Conservation (phyloP, 1,140 invertebrate species). For the Pseudobourletiella spinata region DNA sequence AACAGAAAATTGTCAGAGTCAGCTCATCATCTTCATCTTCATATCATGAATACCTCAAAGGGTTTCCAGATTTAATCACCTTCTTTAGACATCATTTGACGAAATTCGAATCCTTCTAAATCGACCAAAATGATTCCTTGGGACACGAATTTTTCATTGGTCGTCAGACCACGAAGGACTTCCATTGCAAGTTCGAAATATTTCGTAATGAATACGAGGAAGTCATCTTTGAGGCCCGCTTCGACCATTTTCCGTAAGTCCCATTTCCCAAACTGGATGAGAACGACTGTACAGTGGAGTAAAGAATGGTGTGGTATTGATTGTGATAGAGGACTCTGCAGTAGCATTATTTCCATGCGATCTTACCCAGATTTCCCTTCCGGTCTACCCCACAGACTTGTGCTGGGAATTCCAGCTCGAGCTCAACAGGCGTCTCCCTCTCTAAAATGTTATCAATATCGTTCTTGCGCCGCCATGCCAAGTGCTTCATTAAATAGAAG, state of each 20-base stretch:
- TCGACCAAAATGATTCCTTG: constrained; percentile 22
- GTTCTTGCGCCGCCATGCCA: background rate
- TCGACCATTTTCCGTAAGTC: constrained; percentile 9
- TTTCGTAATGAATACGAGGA: constrained; percentile 12
- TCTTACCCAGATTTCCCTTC: background rate
- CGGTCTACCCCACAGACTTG: background rate
- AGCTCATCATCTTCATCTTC: background rate
- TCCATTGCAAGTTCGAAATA: background rate
- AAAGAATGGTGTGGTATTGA: no score
- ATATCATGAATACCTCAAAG: background rate
- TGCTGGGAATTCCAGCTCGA: background rate
- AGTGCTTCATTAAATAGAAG: no score
- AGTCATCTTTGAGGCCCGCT: constrained; percentile 6
- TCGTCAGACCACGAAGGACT: background rate
- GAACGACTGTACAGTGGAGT: background rate
- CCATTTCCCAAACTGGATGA: constrained; percentile 22
- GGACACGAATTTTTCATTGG: constrained; percentile 6
- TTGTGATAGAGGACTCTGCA: background rate
- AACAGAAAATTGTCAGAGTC: background rate
- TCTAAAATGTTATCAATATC: background rate
- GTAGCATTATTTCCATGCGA: background rate
- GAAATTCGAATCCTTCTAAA: constrained; percentile 19
- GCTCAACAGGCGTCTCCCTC: background rate
- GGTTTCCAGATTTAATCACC: background rate
- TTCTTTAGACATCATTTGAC: constrained; percentile 16